Base-by-base conservation (phyloP, 2,888 invertebrate genomes). In the Matsumyia berberina region DNA sequence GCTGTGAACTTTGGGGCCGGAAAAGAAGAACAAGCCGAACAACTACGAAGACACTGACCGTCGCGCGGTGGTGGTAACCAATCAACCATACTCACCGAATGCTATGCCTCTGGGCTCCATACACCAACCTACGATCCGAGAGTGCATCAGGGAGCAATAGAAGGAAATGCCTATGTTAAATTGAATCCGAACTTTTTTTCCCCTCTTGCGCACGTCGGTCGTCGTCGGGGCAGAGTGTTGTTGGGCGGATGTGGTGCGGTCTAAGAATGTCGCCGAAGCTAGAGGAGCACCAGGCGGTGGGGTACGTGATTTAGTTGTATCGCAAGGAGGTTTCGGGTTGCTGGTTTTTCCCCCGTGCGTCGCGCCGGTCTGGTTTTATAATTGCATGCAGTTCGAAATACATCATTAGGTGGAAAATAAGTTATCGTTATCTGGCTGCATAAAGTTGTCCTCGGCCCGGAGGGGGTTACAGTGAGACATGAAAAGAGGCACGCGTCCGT, bases 151-250 rank as follows among this genome's bases (percentile, higher is more conserved):
- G 70, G 76, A 82, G 82, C 76, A 72, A 82, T 77, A 76, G 76
- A 77, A 82, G 70, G 49, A 70, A 82, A 82, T 72, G 82, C 82
- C 82, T 42, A 77, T 72, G 70, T 72, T 82, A 82, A 82, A 82
- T 82, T 82, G 64, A 77, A 82, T 82, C 70, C 44, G 37, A 66
- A n/a, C n/a, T 70, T 49, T 64, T 62, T 46, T 64, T 42, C 0
- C n/a, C n/a, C n/a, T 31, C n/a, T 11, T 33, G 19, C 35, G 17
- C 33, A 17, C 24, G n/a, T n/a, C n/a, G n/a, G n/a, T n/a, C n/a
- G n/a, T n/a, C n/a, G n/a, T 19, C 9, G 12, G 15, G 15, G 11
- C 15, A 37, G 39, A 46, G 51, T 69, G 64, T 17, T 49, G 33
- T 70, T 60, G 76, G 76, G 76, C 82, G 76, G 82, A 82, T 82